phyloP scores from a whole-genome alignment of 2,113 vertebrate species.

The Tamias sibiricus region DNA sequence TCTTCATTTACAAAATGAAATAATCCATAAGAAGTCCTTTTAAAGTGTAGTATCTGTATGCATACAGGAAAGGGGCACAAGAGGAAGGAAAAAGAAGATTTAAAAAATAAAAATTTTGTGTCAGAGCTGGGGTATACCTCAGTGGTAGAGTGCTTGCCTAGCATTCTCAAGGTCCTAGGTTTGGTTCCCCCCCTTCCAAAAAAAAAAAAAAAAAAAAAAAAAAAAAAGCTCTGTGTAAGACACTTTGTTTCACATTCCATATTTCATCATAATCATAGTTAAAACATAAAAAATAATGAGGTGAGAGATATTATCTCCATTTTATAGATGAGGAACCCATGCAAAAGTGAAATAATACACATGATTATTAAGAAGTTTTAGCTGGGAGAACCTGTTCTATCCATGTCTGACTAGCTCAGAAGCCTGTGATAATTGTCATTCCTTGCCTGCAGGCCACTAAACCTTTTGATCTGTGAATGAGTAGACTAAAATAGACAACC shows the following conservation, averaged over 20 bases:
- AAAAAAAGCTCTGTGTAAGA: not conserved
- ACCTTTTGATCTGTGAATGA: constrained; percentile 40
- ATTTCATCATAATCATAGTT: not conserved
- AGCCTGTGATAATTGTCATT: not conserved
- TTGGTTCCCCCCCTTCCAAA: not conserved
- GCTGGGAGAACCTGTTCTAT: not conserved
- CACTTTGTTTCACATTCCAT: not conserved
- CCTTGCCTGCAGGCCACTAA: not conserved
- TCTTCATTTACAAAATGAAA: not conserved
- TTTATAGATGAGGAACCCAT: not conserved
- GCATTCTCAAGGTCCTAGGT: not conserved
- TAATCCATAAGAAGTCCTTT: not conserved
- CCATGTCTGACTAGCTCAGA: not conserved
- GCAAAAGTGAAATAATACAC: not conserved
- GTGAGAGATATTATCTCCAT: not conserved
- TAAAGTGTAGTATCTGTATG: not conserved
- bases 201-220: not conserved
- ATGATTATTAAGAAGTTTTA: not conserved
- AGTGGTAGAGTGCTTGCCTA: not conserved
- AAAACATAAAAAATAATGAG: not conserved
- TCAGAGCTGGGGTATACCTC: not conserved
- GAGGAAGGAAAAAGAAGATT: not conserved
- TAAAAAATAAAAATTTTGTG: not conserved
- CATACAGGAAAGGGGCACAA: not conserved
- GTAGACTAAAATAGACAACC: not conserved